phyloP scores from a whole-genome alignment of 2,113 vertebrate genomes.

The Protobothrops mucrosquamatus region DNA sequence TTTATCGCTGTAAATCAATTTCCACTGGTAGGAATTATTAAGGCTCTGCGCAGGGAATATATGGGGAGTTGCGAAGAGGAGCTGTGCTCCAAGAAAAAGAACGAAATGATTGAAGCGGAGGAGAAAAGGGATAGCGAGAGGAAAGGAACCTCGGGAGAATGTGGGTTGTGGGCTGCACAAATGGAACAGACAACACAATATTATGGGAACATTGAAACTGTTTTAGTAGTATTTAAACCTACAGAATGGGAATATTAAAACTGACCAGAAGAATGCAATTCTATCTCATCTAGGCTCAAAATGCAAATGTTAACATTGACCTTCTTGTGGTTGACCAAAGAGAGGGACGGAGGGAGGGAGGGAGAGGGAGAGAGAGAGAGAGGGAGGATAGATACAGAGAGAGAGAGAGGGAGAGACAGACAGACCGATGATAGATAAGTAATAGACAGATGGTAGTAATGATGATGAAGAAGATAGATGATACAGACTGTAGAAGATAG shows the following conservation, averaged over 20 bases:
- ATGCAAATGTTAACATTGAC: neutral
- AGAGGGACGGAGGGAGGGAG: too few relatives aligned
- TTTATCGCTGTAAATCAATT: neutral
- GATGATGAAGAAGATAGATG: too few relatives aligned
- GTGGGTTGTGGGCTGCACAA: neutral
- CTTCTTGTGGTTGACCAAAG: neutral
- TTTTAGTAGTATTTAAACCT: neutral
- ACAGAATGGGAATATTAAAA: neutral
- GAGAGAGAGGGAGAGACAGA: too few relatives aligned
- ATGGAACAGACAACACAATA: neutral
- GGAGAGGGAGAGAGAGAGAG: too few relatives aligned
- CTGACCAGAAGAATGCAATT: neutral
- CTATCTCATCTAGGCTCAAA: neutral
- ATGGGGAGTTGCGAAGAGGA: neutral
- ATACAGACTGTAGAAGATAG: too few relatives aligned
- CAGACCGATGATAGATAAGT: too few relatives aligned
- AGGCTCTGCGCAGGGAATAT: neutral
- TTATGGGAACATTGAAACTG: neutral
- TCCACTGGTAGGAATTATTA: neutral
- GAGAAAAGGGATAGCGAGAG: neutral
- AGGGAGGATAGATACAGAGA: too few relatives aligned
- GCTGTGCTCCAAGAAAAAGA: neutral
- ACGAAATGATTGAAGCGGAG: neutral
- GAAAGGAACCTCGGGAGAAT: neutral
- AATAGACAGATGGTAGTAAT: too few relatives aligned